Conservation (phyloP, 2,888 invertebrate species). For the Acleris emargana region DNA sequence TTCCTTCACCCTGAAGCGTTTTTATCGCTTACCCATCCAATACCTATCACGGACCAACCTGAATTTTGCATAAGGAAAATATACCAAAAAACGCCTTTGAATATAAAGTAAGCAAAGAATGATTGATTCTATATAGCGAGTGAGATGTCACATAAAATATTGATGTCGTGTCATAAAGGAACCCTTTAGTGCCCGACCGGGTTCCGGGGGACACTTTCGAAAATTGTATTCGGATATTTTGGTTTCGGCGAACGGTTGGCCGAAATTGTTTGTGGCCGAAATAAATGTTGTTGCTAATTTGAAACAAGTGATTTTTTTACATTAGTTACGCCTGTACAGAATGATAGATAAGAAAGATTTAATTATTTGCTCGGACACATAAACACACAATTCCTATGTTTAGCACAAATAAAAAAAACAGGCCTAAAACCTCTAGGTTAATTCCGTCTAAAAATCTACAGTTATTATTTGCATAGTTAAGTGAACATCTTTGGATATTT, state of each 20-base stretch:
- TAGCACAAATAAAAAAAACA: too few relatives aligned
- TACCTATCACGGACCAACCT: conserved; percentile 47
- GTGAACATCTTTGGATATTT: too few relatives aligned
- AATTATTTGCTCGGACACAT: too few relatives aligned
- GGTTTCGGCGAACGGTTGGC: conserved; percentile 18
- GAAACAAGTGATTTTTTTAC: too few relatives aligned
- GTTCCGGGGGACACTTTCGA: conserved; percentile 12
- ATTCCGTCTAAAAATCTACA: too few relatives aligned
- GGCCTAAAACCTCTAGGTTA: too few relatives aligned
- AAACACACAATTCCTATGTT: too few relatives aligned
- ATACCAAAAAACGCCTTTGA: conserved; percentile 57
- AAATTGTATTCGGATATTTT: conserved; percentile 12
- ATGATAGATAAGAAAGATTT: too few relatives aligned
- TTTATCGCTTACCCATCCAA: conserved; percentile 42
- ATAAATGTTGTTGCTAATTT: too few relatives aligned
- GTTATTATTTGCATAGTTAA: too few relatives aligned
- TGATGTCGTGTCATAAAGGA: conserved; percentile 45
- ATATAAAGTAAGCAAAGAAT: conserved; percentile 64
- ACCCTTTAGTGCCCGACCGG: conserved; percentile 30
- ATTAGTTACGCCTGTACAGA: too few relatives aligned
- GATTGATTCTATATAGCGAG: conserved; percentile 62
- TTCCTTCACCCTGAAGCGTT: conserved; percentile 23
- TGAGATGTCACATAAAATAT: conserved; percentile 64
- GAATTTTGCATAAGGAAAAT: conserved; percentile 48
- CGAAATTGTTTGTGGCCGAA: neutral